Evolutionary conservation across 2,797 vertebrate genomes (phyloP), one percentile per base, ranked within the genome.

Genomic region (Coregonus suidteri): DNA sequence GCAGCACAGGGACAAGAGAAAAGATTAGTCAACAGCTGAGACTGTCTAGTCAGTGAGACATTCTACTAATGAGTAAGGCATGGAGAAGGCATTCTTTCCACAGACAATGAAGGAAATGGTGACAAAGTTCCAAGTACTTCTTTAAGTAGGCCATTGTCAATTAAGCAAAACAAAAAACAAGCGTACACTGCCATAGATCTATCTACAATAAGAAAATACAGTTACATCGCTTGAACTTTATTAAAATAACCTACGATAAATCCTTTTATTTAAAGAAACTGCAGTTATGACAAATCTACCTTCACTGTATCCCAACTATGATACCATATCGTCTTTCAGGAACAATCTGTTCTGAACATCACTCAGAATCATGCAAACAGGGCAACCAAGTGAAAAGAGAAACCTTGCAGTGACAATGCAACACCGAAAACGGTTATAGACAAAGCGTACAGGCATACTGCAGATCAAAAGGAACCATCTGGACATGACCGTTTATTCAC

Each of bases 281-380:
- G 41, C n/a, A 18, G 56, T 18, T 25, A 62, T 62, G n/a, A 62
- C 59, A 54, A 54, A 54, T 54, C 53, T 15, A 20, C 59, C 18
- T 7, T 15, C 34, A 69, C 6, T 69, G 67, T 41, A 34, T 31
- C 6, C 20, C 7, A 16, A 18, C 25, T 34, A 14, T 1, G 5
- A 6, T 31, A 68, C 31, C 64, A 71, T 76, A 6, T 75, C 35
- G 13, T 68, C 67, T 73, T 53, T 74, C 13, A 11, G 16, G 34
- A 68, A 14, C 7, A 34, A 7, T 18, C 5, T 6, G 18, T 41
- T 75, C 65, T 75, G 34, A 83, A 75, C 81, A 81, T 84, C 84
- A 86, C 82, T 87, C 76, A 89, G 75, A 84, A 82, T 87, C 91
- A 92, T 91, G 88, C 91, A 92, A 74, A 67, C 86, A 85, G 91